Base-by-base conservation (phyloP, 92 coral and sea anemone genomes). In the Scolanthus callimorphus region DNA sequence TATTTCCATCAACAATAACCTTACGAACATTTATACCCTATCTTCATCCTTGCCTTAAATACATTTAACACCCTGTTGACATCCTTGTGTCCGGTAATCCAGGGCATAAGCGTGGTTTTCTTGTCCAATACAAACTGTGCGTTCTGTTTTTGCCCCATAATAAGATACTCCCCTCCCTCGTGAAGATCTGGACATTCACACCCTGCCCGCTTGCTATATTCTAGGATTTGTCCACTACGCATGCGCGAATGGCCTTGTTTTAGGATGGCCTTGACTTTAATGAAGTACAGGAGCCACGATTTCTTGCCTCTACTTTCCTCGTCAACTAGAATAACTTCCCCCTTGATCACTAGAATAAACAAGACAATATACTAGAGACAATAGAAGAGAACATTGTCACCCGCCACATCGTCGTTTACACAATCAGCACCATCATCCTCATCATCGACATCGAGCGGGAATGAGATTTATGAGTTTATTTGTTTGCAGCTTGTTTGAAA, bases 141-240 rank as follows among this genome's bases (percentile, higher is more conserved):
- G 1, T 86, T 80, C 43, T 77, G 41, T 24, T 87, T 83, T 27
- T 60, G 71, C 17, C 90, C 98, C 91, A 92, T 79, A 65, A 92
- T 63, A 0, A 92, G 79, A 62, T 80, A 92, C 0, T 92, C 76
- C 22, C 39, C 49, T 2, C 69, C 51, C 10, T 67, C 76, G 2
- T 25, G 27, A 49, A 88, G 49, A 2, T 79, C 68, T 15, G 98
- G 96, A 21, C 98, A 92, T 1, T 27, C 46, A 39, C 98, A 92
- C 3, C 64, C 74, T 2, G 82, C 67, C 37, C 88, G 82, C 65
- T 81, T 92, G 55, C 70, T 62, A 52, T 84, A 92, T 54, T 68
- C 78, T 22, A 84, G 29, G 21, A 65, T 17, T 29, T 63, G 54
- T 2, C 78, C 79, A 17, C 51, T 45, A 21, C 41, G 59, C 46